Percentiles rank a stretch among this genome's conserved stretches.
These are phyloP conservation scores for Mesorhabditis belari DNA, from an alignment of 2,888 invertebrate species.

Conservation along the genomic window DNA sequence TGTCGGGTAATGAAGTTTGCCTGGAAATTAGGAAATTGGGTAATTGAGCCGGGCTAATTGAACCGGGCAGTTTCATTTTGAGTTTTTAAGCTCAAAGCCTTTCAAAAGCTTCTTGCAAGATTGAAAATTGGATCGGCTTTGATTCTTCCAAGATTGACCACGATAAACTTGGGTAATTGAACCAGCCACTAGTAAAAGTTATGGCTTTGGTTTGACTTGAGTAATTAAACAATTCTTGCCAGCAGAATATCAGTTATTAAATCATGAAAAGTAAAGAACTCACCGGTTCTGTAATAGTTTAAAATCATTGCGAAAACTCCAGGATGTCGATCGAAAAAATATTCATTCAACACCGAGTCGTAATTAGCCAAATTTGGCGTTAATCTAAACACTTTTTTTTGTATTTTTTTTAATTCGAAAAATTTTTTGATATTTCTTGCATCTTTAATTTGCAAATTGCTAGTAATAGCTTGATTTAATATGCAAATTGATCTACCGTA, in stretches of 20 bases:
- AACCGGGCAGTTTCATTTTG: too few species aligned
- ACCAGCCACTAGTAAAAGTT: too few species aligned
- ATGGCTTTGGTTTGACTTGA: background rate
- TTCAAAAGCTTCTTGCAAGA: background rate
- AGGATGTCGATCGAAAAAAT: conserved; percentile 92
- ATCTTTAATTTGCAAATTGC: too few species aligned
- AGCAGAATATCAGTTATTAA: background rate
- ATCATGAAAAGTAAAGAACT: background rate
- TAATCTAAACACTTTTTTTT: conserved; percentile 58
- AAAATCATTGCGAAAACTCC: conserved; percentile 83
- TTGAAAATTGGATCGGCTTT: background rate
- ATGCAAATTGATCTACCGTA: too few species aligned
- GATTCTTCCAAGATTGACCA: too few species aligned
- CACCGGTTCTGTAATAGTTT: conserved; percentile 72
- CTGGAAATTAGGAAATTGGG: conserved; percentile 54
- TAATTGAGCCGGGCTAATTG: background rate
- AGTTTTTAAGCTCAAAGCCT: background rate
- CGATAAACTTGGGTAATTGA: too few species aligned
- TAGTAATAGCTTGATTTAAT: too few species aligned
- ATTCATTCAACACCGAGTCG: conserved; percentile 96
- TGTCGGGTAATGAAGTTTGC: conserved; percentile 96
- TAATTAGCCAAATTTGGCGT: conserved; percentile 95
- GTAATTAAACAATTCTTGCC: background rate
- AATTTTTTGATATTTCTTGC: background rate
- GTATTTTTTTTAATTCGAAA: background rate